A percentile compares a stretch with the other conserved stretches of the same genome.
These are phyloP conservation scores for Gracilinanus agilis DNA, from an alignment of 2,113 vertebrate species.

Conservation along the genomic window DNA sequence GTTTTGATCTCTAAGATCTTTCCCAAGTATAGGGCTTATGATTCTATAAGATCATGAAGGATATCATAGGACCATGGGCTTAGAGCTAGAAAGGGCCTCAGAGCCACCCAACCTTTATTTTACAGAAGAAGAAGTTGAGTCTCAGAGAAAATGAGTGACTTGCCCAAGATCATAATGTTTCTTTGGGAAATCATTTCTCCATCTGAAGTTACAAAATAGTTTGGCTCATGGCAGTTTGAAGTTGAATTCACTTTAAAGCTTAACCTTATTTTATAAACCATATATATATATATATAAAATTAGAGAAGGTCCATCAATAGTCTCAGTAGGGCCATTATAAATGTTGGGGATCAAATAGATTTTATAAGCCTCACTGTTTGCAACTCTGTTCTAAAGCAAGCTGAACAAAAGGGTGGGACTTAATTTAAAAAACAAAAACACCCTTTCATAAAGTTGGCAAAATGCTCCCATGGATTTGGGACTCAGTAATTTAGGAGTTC, in stretches of 20 bases:
- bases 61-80: background rate
- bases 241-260: background rate
- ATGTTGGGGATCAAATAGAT: slow-evolving; percentile 59
- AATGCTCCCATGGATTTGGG: background rate
- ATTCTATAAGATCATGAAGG: background rate
- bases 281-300: slow-evolving; percentile 7
- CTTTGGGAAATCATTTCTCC: slow-evolving; percentile 39
- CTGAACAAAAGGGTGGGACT: slow-evolving; percentile 65
- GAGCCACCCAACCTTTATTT: background rate
- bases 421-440: background rate
- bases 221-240: slow-evolving; percentile 46
- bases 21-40: background rate
- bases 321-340: slow-evolving; percentile 42
- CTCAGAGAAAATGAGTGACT: background rate
- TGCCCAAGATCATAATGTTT: background rate
- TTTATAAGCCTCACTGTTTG: slow-evolving; percentile 66
- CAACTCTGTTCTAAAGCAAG: slow-evolving; percentile 57
- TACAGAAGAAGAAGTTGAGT: background rate
- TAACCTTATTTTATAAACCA: background rate
- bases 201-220: slow-evolving; percentile 43
- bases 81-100: background rate
- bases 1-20: background rate
- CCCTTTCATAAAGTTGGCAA: background rate
- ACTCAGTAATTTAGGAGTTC: background rate
- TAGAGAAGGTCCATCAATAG: slow-evolving; percentile 40